Conservation (phyloP, 2,113 vertebrate species). For the Fregetta grallaria region DNA sequence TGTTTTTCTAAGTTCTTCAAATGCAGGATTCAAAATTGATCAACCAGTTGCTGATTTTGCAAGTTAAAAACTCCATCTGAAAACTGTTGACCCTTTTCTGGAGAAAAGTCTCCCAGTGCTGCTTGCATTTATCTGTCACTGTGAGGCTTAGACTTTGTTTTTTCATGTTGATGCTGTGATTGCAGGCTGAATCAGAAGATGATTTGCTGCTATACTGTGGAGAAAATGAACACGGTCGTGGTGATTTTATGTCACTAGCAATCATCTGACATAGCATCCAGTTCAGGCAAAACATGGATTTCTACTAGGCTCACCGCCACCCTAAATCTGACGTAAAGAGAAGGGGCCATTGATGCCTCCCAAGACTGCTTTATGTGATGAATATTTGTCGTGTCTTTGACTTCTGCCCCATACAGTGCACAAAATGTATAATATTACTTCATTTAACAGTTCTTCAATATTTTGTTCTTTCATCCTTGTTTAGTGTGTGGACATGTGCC, state of each 20-base stretch:
- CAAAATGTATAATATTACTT: neutral
- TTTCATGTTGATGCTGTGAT: conserved; percentile 24
- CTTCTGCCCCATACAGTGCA: neutral
- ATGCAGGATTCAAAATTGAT: neutral
- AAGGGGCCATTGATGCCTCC: neutral
- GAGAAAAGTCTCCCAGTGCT: neutral
- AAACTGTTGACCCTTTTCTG: neutral
- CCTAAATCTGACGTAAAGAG: neutral
- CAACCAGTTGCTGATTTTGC: neutral
- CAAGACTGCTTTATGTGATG: neutral
- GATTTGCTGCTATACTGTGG: conserved; percentile 94
- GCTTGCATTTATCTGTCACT: neutral
- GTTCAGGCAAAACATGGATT: conserved; percentile 92
- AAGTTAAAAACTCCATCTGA: neutral
- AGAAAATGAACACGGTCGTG: conserved; percentile 88
- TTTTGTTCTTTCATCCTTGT: neutral
- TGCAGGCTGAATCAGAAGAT: conserved; percentile 86
- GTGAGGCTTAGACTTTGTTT: neutral
- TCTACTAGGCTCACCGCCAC: too few relatives aligned
- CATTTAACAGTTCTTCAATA: neutral
- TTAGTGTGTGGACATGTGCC: neutral
- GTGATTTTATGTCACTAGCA: conserved; percentile 90
- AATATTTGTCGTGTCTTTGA: neutral
- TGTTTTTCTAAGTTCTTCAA: neutral
- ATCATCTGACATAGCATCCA: conserved; percentile 83